These are phyloP conservation scores for Melieria crassipennis DNA, from an alignment of 2,888 invertebrate genomes.

Conservation along the genomic window DNA sequence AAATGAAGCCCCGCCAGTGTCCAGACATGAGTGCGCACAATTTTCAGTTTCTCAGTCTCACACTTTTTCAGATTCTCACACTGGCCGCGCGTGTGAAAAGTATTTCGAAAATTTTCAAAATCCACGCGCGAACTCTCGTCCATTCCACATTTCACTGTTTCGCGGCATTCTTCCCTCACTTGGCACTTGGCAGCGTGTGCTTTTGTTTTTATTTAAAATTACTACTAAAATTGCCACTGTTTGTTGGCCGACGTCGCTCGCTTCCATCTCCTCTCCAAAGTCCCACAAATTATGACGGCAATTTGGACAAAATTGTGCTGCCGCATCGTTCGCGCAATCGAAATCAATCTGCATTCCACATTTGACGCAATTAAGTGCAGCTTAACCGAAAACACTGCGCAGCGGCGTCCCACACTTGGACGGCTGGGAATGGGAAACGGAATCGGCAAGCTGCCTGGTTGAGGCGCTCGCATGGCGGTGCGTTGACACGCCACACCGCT, in stretches of 20 bases:
- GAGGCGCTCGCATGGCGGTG: slow-evolving; percentile 9
- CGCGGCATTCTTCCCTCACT: no score
- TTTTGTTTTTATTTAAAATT: no score
- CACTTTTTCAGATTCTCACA: slow-evolving; percentile 39
- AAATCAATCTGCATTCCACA: slow-evolving; percentile 27
- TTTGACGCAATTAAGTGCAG: slow-evolving; percentile 17
- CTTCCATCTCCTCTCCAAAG: no score
- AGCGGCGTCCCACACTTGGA: background rate
- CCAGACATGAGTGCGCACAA: background rate
- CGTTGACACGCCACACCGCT: slow-evolving; percentile 10
- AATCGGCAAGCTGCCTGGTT: background rate
- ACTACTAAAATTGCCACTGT: no score
- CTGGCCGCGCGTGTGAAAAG: slow-evolving; percentile 55
- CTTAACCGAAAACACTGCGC: background rate
- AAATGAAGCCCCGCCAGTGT: no score
- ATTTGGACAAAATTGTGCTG: no score
- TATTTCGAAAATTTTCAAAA: slow-evolving; percentile 50
- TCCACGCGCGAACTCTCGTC: slow-evolving; percentile 30
- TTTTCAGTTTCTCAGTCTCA: slow-evolving; percentile 39
- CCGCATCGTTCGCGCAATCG: background rate
- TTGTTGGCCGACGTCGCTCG: no score
- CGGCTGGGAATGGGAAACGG: slow-evolving; percentile 7
- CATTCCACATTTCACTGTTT: background rate
- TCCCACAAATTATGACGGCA: no score
- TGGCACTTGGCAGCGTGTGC: no score